Percentiles rank a stretch among this genome's conserved stretches.
Evolutionary conservation across 2,797 vertebrate species (phyloP).

Genomic region (Hydrolagus colliei): DNA sequence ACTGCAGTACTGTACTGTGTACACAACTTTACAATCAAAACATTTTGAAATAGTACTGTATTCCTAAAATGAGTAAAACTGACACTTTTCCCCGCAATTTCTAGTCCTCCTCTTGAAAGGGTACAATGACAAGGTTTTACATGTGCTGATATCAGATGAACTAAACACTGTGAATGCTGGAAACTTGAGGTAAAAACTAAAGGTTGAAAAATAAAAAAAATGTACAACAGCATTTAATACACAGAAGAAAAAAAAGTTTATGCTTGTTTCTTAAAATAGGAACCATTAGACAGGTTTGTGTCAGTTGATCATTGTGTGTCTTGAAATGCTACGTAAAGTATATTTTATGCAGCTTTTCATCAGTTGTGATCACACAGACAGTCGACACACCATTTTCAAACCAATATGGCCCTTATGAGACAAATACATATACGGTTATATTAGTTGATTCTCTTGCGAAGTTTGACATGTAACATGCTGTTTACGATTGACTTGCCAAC

Average conservation of each 20-base stretch:
- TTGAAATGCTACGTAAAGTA: background rate
- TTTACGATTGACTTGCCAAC: background rate
- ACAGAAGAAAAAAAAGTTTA: too few relatives aligned
- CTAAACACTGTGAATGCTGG: background rate
- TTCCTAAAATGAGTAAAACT: too few relatives aligned
- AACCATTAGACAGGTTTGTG: too few relatives aligned
- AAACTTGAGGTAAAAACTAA: too few relatives aligned
- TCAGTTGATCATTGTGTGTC: too few relatives aligned
- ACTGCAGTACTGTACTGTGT: background rate
- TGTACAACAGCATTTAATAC: too few relatives aligned
- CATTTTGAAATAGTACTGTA: background rate
- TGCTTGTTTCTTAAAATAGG: too few relatives aligned
- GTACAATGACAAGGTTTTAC: background rate
- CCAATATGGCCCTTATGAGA: background rate
- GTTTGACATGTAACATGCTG: background rate
- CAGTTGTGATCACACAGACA: background rate
- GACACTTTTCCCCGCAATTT: background rate
- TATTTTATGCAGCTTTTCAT: background rate
- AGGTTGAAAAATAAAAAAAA: too few relatives aligned
- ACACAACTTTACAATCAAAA: background rate
- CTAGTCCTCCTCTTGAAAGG: background rate
- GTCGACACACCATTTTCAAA: background rate
- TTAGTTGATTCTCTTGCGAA: background rate
- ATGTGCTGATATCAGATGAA: background rate
- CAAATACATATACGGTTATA: background rate